phyloP scores from a whole-genome alignment of 2,797 vertebrate species.

The Manis javanica region DNA sequence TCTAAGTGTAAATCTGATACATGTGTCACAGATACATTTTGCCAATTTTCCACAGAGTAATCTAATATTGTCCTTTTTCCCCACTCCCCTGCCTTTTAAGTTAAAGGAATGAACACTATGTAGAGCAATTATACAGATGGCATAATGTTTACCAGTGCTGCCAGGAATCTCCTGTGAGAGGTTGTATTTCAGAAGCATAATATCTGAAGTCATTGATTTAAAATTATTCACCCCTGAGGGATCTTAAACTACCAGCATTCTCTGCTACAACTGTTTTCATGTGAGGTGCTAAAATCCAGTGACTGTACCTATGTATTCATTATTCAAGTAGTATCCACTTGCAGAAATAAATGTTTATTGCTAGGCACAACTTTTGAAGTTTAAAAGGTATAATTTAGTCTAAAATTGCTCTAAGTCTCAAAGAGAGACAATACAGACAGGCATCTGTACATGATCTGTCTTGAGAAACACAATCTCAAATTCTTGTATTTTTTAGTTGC shows the following conservation, averaged over 20 bases:
- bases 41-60: neutral
- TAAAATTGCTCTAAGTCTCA: conserved; percentile 27
- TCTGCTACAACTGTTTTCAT: conserved; percentile 48
- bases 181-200: conserved; percentile 66
- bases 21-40: conserved; percentile 27
- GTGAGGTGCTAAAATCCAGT: neutral
- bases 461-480: neutral
- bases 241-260: conserved; percentile 47
- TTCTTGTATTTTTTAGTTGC: conserved; percentile 11
- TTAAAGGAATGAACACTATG: conserved; percentile 44
- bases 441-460: neutral
- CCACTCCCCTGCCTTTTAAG: neutral
- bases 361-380: conserved; percentile 46
- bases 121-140: conserved; percentile 70
- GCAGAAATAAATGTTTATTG: conserved; percentile 40
- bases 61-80: neutral
- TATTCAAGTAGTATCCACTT: conserved; percentile 17
- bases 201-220: conserved; percentile 67
- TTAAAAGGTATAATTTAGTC: conserved; percentile 49
- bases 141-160: conserved; percentile 62
- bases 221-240: conserved; percentile 15
- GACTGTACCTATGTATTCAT: conserved; percentile 59
- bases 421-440: neutral
- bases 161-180: conserved; percentile 62
- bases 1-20: neutral